Base-by-base conservation (phyloP, 2,888 invertebrate genomes). In the Apamea crenata region DNA sequence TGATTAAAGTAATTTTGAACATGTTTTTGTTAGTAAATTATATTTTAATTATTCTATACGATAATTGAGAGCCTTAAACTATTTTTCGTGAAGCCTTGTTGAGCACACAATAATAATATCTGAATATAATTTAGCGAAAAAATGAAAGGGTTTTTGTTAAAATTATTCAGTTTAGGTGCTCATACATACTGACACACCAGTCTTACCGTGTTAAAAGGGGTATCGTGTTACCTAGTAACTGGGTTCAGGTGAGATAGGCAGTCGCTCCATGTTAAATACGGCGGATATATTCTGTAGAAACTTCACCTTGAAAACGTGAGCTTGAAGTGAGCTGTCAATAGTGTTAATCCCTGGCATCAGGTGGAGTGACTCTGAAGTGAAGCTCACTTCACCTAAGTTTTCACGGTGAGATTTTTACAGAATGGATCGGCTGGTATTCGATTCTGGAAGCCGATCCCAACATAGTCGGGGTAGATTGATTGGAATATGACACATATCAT, bases 1-100 rank as follows among this genome's bases (percentile, higher is more conserved):
- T 59, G 74, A 40, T 80, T 74, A 8, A 16, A 85, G 71, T 40
- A 74, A 59, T 85, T 75, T 85, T 68, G n/a, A 63, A 14, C 40
- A 44, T 32, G 66, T 80, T 81, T 72, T 75, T 71, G 40, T 40
- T 29, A 16, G n/a, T 10, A 63, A 74, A 80, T 61, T 70, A n/a
- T 29, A 21, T 56, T 63, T 36, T 29, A 53, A 75, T 69, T 68
- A 3, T 63, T 32, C 12, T 12, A 56, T 25, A 25, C 56, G 56
- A 56, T 40, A 56, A 2, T 56, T 56, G 25, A 16, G 14, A 67
- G n/a, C 14, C 29, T 67, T 70, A 56, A 40, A 77, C 2, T 18
- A 59, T 77, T 61, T 82, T 36, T 32, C 25, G 63, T 16, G 21
- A 36, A 47, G 44, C 3, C 29, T 50, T 63, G 18, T 53, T 77